Conservation (phyloP, 2,113 vertebrate species). For the Petrocephalus microphthalmus region DNA sequence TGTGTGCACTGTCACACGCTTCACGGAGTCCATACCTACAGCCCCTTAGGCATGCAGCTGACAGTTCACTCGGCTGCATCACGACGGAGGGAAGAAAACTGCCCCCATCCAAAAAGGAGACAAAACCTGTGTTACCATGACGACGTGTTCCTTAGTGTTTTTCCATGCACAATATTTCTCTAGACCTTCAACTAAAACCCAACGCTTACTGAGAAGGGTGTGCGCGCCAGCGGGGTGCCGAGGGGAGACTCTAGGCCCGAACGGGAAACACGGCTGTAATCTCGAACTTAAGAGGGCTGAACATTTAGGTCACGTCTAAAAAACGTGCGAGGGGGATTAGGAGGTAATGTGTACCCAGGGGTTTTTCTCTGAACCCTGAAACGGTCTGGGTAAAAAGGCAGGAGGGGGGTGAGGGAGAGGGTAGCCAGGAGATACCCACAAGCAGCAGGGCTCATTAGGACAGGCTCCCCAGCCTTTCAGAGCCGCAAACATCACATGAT, state of each 20-base stretch:
- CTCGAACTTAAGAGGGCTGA: neutral
- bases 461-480: neutral
- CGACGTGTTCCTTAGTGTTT: neutral
- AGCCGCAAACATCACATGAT: neutral
- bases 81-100: neutral
- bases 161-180: neutral
- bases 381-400: neutral
- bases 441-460: neutral
- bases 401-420: neutral
- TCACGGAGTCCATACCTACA: neutral
- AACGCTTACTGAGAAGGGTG: neutral
- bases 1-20: neutral
- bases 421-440: neutral
- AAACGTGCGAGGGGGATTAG: neutral
- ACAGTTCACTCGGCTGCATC: neutral
- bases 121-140: neutral
- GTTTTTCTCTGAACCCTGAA: neutral
- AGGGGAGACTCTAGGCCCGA: neutral
- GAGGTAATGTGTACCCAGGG: neutral
- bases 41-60: neutral
- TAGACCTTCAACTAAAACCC: neutral
- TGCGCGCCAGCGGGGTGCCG: neutral
- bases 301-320: neutral
- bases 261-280: neutral
- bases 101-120: neutral